Base-by-base conservation (phyloP, 2,113 vertebrate species). In the Pomatostomus ruficeps region DNA sequence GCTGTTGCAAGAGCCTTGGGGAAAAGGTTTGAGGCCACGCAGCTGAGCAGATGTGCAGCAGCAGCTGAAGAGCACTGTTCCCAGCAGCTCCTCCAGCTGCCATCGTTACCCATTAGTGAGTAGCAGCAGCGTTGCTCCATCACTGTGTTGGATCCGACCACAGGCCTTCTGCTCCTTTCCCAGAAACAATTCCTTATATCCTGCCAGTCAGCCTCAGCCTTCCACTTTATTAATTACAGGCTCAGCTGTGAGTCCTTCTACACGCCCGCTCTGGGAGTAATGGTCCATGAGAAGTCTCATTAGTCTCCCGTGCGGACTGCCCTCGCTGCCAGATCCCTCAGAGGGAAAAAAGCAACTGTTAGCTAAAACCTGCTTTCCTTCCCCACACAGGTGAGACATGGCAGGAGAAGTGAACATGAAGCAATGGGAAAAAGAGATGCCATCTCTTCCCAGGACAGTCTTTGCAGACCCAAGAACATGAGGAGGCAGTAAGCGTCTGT, bases 211-310 rank as follows among this genome's bases (percentile, higher is more conserved):
- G 33, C n/a, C 55, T 85, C 87, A 36, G 42, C 70, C 58, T 79
- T 63, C 65, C 57, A 55, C 42, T 88, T 76, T 66, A 95, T 89
- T 96, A 96, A 96, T 93, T 88, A 83, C 14, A 71, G 65, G 31
- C 62, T 93, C 66, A 91, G 78, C 71, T 88, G 76, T 42, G 46
- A 89, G 66, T 88, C 51, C 81, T 93, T 95, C 78, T 38, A 75
- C 81, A 33, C 51, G 46, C 42, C 42, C 0, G 0, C 74, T 83
- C 62, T 46, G 46, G 58, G 67, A 91, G 12, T 89, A 95, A 97
- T 89, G 74, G 85, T 67, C 71, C 0, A 0, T 96, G 81, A 95
- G 89, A 91, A 93, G 62, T 31, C 45, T 89, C 87, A 85, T 96
- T 93, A 93, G 77, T 83, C 88, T 92, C 87, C 91, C 0, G 0